Evolutionary conservation across 1,140 invertebrate genomes (phyloP), one percentile per base, ranked within the genome.

Genomic region (Neuroterus valhalla): DNA sequence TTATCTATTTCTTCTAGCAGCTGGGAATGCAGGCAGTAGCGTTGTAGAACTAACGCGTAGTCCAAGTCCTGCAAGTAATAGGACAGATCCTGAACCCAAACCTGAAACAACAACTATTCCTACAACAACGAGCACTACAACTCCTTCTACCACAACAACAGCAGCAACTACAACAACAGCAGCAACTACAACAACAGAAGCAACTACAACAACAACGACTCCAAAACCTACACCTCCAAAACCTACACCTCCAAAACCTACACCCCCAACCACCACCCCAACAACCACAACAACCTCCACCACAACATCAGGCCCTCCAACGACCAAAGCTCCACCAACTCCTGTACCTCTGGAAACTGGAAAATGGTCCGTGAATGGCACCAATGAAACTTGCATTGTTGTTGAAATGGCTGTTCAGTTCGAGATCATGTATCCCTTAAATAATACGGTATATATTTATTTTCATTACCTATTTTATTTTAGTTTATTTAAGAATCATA

Each of bases 401-500:
- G 82, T 93, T 2, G 86, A 92, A 84, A 92, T 94, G 91, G 92
- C 92, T 4, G 90, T 91, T 12, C 91, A 93, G 71, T 83, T 94
- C 14, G 93, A 93, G 79, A 85, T 94, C 44, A 91, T 90, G 6
- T 93, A 93, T 78, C 86, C 42, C 85, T 83, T 71, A 85, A 89
- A 84, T 81, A 87, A 14, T 70, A 55, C 72, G 81, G 85, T 62
- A 84, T 44, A 38, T 38, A 38, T 38, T 38, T 0, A 38, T 38
- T 38, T 38, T 10, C 3, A 38, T 38, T 38, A 38, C 10, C 6
- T 38, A 38, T 38, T 38, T 38, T 5, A 26, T 26, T 26, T 26
- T 26, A 2, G 26, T 2, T 26, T 2, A 26, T 26, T 26, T 26
- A 26, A 26, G 26, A 4, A 26, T 2, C n/a, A n/a, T n/a, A n/a